Evolutionary conservation across 2,888 invertebrate genomes (phyloP).

Genomic region (Ophonus ardosiacus): DNA sequence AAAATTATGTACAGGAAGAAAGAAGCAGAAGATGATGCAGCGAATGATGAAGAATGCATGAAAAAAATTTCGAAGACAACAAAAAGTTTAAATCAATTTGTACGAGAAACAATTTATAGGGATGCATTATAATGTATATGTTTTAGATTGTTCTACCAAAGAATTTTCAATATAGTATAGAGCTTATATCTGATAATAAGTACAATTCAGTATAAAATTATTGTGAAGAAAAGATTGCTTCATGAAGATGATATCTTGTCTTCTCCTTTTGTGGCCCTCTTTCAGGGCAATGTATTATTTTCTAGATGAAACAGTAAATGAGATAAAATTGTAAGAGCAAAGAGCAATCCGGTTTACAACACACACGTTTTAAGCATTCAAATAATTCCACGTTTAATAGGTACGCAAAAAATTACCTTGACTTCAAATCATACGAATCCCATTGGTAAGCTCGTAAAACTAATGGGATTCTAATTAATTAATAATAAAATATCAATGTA

Average conservation of each 20-base stretch:
- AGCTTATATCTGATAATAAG: background rate
- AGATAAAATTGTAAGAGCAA: constrained; percentile 32
- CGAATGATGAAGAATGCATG: too few species aligned
- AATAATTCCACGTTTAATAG: constrained; percentile 32
- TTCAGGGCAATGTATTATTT: background rate
- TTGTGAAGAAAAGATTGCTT: background rate
- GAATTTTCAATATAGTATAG: too few species aligned
- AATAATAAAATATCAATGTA: constrained; percentile 38
- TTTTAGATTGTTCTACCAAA: too few species aligned
- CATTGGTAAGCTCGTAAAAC: constrained; percentile 25
- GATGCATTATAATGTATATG: too few species aligned
- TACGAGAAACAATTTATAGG: too few species aligned
- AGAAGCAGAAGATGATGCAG: too few species aligned
- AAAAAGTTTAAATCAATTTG: too few species aligned
- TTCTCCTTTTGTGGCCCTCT: constrained; percentile 36
- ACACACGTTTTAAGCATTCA: constrained; percentile 25
- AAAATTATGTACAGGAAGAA: too few species aligned
- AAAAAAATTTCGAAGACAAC: too few species aligned
- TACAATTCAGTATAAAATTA: background rate
- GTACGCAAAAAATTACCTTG: constrained; percentile 34
- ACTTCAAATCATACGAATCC: constrained; percentile 18
- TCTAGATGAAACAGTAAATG: constrained; percentile 4
- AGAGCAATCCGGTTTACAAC: constrained; percentile 36
- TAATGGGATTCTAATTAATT: constrained; percentile 43
- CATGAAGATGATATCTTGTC: background rate